Conservation (phyloP, 2,888 invertebrate genomes). For the Scrobipalpa costella region DNA sequence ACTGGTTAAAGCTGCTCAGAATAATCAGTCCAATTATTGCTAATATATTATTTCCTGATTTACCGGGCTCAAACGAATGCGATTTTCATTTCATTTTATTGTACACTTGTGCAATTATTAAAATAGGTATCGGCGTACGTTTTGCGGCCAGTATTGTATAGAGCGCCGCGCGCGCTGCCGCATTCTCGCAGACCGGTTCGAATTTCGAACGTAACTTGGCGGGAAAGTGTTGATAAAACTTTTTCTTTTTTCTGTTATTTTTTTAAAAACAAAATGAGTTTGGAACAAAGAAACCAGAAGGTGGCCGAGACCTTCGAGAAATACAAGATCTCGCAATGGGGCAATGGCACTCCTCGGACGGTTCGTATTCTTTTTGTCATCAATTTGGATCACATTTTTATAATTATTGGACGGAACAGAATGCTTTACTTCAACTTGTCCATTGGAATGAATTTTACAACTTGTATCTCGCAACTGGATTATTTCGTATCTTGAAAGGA, state of each 20-base stretch:
- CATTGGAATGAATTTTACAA: background rate
- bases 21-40: background rate
- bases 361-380: slow-evolving; percentile 49
- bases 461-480: background rate
- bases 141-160: slow-evolving; percentile 55
- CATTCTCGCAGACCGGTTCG: slow-evolving; percentile 46
- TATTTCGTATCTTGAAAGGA: slow-evolving; percentile 29
- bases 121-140: slow-evolving; percentile 47
- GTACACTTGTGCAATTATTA: slow-evolving; percentile 51
- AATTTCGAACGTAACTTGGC: slow-evolving; percentile 53
- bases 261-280: slow-evolving; percentile 62
- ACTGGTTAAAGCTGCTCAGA: background rate
- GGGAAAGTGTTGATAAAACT: slow-evolving; percentile 56
- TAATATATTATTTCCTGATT: slow-evolving; percentile 12
- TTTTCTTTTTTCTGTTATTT: slow-evolving; percentile 31
- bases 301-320: slow-evolving; percentile 71
- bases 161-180: slow-evolving; percentile 60
- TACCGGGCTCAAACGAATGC: background rate
- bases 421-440: background rate
- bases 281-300: slow-evolving; percentile 71
- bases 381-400: background rate
- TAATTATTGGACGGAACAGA: background rate
- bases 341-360: slow-evolving; percentile 42
- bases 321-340: slow-evolving; percentile 72
- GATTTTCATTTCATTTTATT: slow-evolving; percentile 36